Evolutionary conservation across 2,113 vertebrate species (phyloP), one percentile per base, ranked within the genome.

Genomic region (Pseudopodoces humilis): DNA sequence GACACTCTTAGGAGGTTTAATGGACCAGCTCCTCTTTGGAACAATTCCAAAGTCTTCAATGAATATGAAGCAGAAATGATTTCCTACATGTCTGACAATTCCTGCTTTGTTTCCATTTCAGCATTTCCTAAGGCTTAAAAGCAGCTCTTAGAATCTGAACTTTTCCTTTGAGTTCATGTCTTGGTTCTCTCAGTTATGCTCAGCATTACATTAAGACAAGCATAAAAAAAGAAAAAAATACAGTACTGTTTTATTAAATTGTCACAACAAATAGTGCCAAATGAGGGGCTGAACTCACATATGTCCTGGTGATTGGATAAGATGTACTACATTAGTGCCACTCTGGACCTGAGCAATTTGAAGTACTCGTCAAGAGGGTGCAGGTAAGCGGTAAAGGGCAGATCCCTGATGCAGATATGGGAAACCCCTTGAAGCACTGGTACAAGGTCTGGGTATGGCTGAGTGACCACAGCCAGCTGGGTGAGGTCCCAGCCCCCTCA

Each of bases 81-180:
- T 88, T 95, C 82, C 55, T 88, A 93, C 28, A 23, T 28, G 24
- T 90, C 88, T 88, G 83, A 94, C 75, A 95, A 83, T 50, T 92
- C 46, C 84, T 83, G 59, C 70, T 93, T 87, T 92, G 74, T 91
- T 93, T 93, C 82, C 63, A 70, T 87, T 87, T 85, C 82, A 89
- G 78, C 37, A 55, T 92, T 92, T 96, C 44, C 83, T 68, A 68
- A 49, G 74, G 31, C 62, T 93, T 94, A 85, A 79, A 94, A 90
- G 60, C 60, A 80, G 21, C 62, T 85, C 67, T 94, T 65, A 80
- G 59, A 68, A 71, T 88, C 76, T 94, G 82, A 94, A 90, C 82
- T 88, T 81, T 72, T 63, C 47, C 27, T 88, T 55, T 86, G 43
- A 83, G 55, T 83, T 91, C 24, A n/a, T 55, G 13, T 63, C 24